Conservation (phyloP, 2,113 vertebrate genomes). For the Callorhinus ursinus region DNA sequence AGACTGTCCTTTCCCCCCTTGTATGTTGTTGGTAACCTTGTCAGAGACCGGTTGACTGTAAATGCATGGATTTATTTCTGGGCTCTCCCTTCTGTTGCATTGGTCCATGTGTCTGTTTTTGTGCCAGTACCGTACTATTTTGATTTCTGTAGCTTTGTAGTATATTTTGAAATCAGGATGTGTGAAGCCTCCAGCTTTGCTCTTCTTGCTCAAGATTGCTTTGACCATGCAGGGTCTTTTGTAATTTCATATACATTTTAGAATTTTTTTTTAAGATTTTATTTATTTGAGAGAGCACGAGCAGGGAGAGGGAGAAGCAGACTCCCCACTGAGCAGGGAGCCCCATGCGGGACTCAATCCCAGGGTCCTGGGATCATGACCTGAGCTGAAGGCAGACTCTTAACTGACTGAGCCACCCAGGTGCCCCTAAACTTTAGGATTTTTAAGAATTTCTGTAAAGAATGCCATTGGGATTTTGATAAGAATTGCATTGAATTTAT, state of each 20-base stretch:
- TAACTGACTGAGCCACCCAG: neutral
- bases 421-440: neutral
- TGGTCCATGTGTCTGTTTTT: neutral
- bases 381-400: neutral
- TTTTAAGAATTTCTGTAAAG: neutral
- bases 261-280: neutral
- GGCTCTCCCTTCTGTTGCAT: neutral
- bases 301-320: neutral
- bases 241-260: neutral
- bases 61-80: neutral
- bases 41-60: neutral
- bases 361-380: neutral
- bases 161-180: neutral
- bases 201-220: neutral
- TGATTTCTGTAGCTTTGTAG: neutral
- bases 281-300: neutral
- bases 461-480: neutral
- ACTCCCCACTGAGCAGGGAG: neutral
- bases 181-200: neutral
- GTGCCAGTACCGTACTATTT: neutral
- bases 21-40: neutral
- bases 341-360: neutral
- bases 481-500: neutral
- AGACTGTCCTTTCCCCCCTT: neutral
- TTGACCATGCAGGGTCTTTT: neutral